Percentiles rank a stretch among this genome's conserved stretches.
Evolutionary conservation across 2,797 vertebrate species (phyloP).

Genomic region (Petrocephalus sullivani): DNA sequence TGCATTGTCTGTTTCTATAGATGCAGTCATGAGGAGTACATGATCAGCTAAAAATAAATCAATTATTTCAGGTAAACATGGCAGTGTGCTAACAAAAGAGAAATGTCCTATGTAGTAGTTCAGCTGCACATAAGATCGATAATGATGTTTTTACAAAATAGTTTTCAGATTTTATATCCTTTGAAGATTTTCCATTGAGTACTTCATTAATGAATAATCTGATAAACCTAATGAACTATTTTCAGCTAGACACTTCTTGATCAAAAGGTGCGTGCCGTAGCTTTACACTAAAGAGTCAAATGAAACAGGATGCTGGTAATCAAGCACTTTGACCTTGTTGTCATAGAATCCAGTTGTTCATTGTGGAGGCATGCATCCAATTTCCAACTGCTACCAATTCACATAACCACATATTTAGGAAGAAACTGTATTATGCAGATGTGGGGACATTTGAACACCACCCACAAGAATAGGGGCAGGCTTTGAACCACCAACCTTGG

Average conservation of each 20-base stretch:
- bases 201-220: not conserved
- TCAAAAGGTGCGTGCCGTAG: not conserved
- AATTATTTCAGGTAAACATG: not conserved
- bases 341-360: not conserved
- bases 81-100: too few species aligned
- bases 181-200: not conserved
- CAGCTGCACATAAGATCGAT: not conserved
- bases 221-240: not conserved
- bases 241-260: not conserved
- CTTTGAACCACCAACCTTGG: not conserved
- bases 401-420: not conserved
- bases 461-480: not conserved
- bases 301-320: slow-evolving; percentile 28
- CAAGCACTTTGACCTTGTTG: slow-evolving; percentile 2
- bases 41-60: not conserved
- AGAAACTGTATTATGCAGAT: not conserved
- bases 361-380: not conserved
- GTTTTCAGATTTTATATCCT: not conserved
- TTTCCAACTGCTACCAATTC: not conserved
- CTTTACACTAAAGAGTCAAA: slow-evolving; percentile 6
- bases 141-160: not conserved
- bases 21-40: not conserved
- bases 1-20: not conserved
- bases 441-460: not conserved
- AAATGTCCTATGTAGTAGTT: not conserved